Base-by-base conservation (phyloP, 2,888 invertebrate species). In the Ditula angustiorana region DNA sequence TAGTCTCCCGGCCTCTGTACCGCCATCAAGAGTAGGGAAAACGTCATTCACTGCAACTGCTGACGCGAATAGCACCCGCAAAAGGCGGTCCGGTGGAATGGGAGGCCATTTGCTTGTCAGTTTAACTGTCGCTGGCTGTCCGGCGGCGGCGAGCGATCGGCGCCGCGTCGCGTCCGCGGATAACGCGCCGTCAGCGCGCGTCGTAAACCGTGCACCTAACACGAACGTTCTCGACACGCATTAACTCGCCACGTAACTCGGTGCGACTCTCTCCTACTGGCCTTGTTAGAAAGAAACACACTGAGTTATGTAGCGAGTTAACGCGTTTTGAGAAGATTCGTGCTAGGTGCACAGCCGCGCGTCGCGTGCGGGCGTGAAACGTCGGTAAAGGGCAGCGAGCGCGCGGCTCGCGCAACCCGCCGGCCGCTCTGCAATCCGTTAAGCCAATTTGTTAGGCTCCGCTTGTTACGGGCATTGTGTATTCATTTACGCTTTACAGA, bases 391-490 rank as follows among this genome's bases (percentile, higher is more conserved):
- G 35, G 35, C 35, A 37, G 35, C 16, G 16, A 33, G 7, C 16
- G 16, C 35, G 13, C 10, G n/a, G 35, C 13, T 16, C 35, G 5
- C 16, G 35, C 7, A n/a, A 37, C 16, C 7, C 35, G 33, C 35
- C 35, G 35, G 16, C 47, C 52, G 30, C 33, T 44, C 28, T 28
- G 24, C 56, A 24, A 63, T 44, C 57, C 57, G 50, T 50, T 50
- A 50, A 63, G 50, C 57, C 62, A 57, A 57, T 63, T 63, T 44
- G 57, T 63, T 30, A 63, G 57, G 57, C 57, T 56, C 19, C 57
- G 57, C 57, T 63, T 63, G 62, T 57, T 57, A 57, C 50, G 19
- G 11, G 16, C 62, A 63, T 57, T 57, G 62, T 63, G 62, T 63
- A 57, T 57, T 57, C 62, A 63, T 63, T 63, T 63, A 63, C 50